Evolutionary conservation across 2,797 vertebrate genomes (phyloP), one percentile per base, ranked within the genome.

Genomic region (Remorina albescens): DNA sequence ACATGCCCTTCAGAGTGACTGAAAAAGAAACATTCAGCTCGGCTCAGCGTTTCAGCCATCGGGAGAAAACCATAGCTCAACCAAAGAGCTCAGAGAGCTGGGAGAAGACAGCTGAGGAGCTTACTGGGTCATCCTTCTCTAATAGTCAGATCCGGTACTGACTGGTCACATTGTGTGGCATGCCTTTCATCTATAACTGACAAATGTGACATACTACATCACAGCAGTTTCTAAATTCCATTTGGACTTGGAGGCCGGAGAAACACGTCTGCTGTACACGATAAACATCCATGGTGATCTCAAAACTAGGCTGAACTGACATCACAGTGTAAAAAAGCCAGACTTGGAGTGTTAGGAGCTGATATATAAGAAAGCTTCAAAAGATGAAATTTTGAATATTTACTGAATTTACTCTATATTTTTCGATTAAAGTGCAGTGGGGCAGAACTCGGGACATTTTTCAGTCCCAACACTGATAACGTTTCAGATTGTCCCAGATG

Each of bases 1-100:
- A 39, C 0, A 25, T 60, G 73, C 65, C 82, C 84, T 80, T 86
- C 74, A 72, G 16, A 62, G 19, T 36, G 67, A 80, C 74, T 50
- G 76, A 68, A 74, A 59, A 53, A 63, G 62, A 82, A 77, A 68
- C 25, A 42, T 49, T 57, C 15, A n/a, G 56, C 59, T 42, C 32
- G 34, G 32, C 0, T 2, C 56, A 32, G 54, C 0, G 19, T 64
- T 47, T 13, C 8, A 36, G 37, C 49, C 15, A 42, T 53, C n/a
- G n/a, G 58, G 34, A 63, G 62, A 13, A 42, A 55, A 47, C 8
- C 36, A 53, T 3, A 26, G 44, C 47, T 50, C 23, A 41, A 18
- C 15, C 9, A 2, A 5, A 37, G 47, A 44, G 25, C 19, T 1
- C 41, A 19, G 19, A 16, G 42, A 5, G 47, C 41, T 16, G 4